These are phyloP conservation scores for Drosophila gunungcola DNA, from an alignment of 1,140 invertebrate genomes.

Conservation along the genomic window DNA sequence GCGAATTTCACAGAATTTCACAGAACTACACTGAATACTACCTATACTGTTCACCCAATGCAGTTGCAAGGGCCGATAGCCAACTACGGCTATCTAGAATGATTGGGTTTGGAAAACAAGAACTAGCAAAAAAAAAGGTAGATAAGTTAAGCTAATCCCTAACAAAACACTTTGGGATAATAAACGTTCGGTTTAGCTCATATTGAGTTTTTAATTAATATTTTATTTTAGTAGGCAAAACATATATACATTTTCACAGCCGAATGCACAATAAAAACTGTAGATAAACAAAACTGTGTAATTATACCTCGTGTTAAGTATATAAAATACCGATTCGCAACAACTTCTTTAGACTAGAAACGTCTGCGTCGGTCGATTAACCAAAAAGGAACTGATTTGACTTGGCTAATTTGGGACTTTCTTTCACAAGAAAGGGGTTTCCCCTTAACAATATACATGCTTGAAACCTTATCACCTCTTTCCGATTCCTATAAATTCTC, in stretches of 20 bases:
- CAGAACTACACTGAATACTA: too few relatives aligned
- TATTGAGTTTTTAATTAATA: too few relatives aligned
- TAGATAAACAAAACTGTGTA: neutral
- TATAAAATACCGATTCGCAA: too few relatives aligned
- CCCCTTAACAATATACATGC: neutral
- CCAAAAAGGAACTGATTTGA: neutral
- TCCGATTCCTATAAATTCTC: conserved; percentile 10
- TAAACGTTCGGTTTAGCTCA: too few relatives aligned
- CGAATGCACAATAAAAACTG: too few relatives aligned
- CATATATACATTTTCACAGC: too few relatives aligned
- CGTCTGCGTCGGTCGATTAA: neutral
- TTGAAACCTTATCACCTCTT: conserved; percentile 6
- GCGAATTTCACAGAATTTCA: neutral
- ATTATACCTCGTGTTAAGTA: neutral
- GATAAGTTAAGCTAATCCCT: conserved; percentile 21
- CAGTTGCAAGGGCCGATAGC: neutral
- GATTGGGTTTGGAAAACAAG: conserved; percentile 4
- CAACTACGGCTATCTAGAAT: neutral
- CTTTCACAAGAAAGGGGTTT: too few relatives aligned
- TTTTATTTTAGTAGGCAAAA: too few relatives aligned
- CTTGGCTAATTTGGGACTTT: neutral
- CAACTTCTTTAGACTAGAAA: too few relatives aligned
- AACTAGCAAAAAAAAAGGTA: neutral
- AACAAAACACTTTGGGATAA: too few relatives aligned
- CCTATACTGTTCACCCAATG: conserved; percentile 6